phyloP scores from a whole-genome alignment of 2,113 vertebrate genomes.

The Stegostoma tigrinum region DNA sequence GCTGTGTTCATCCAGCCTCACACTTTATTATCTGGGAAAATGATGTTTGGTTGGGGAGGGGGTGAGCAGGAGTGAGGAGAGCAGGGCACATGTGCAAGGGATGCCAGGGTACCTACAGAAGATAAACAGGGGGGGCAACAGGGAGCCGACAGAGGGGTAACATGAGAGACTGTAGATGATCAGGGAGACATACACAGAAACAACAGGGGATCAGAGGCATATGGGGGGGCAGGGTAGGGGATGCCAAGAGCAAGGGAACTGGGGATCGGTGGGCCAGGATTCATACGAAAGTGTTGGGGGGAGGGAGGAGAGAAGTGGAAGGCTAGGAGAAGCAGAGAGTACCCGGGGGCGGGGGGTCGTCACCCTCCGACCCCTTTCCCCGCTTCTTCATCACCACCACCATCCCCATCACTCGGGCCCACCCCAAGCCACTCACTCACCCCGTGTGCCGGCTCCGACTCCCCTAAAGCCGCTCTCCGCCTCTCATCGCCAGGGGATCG shows the following conservation, averaged over 20 bases:
- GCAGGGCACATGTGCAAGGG: neutral
- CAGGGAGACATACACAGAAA: no score
- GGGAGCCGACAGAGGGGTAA: no score
- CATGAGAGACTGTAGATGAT: no score
- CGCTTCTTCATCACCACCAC: no score
- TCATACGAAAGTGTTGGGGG: no score
- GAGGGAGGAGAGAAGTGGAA: fast-evolving
- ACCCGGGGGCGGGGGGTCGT: neutral
- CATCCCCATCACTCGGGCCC: neutral
- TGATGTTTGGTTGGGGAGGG: no score
- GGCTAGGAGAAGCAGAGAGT: neutral
- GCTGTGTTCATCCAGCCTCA: no score
- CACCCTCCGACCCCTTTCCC: no score
- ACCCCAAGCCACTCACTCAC: neutral
- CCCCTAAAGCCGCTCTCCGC: neutral
- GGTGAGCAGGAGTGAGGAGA: no score
- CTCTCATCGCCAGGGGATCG: neutral
- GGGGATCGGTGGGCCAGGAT: neutral
- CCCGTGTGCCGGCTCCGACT: neutral
- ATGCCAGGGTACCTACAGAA: neutral
- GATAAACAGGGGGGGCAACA: no score
- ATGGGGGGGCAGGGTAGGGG: neutral
- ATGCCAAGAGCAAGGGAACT: fast-evolving
- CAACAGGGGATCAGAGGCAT: neutral
- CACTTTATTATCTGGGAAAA: no score